Evolutionary conservation across 2,888 invertebrate species (phyloP).

Genomic region (Heteromyza rotundicornis): DNA sequence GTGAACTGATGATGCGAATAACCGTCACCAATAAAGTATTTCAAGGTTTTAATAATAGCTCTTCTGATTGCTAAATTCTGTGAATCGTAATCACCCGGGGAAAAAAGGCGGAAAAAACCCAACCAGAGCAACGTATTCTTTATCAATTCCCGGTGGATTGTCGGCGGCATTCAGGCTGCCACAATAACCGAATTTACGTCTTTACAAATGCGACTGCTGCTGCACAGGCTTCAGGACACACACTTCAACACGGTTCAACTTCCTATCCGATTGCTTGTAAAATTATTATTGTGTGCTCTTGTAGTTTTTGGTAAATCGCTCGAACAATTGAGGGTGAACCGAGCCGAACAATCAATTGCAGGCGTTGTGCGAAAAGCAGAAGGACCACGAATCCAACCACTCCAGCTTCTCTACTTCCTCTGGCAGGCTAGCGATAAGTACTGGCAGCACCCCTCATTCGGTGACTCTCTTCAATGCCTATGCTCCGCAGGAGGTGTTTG

Average conservation of each 20-base stretch:
- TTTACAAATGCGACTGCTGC: neutral
- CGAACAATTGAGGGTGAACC: neutral
- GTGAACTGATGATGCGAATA: too few species aligned
- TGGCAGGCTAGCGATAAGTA: constrained; percentile 2
- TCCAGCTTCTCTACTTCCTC: neutral
- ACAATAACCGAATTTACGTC: constrained; percentile 53
- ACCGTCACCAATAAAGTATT: too few species aligned
- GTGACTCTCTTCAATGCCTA: too few species aligned
- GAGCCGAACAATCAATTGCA: constrained; percentile 39
- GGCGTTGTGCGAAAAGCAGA: constrained; percentile 33
- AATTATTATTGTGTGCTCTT: constrained; percentile 49
- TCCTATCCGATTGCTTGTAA: constrained; percentile 35
- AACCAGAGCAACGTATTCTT: constrained; percentile 14
- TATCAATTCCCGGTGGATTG: constrained; percentile 7
- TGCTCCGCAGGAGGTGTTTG: constrained; percentile 27
- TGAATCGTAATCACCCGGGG: too few species aligned
- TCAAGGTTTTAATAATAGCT: too few species aligned
- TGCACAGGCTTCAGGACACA: constrained; percentile 11
- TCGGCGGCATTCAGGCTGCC: constrained; percentile 8
- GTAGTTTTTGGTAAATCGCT: constrained; percentile 13
- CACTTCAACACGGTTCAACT: constrained; percentile 2
- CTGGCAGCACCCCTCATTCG: constrained; percentile 26
- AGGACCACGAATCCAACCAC: neutral
- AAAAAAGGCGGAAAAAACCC: too few species aligned
- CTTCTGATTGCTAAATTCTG: too few species aligned